These are phyloP conservation scores for Harmothoe impar DNA, from an alignment of 2,888 invertebrate genomes.

Conservation along the genomic window DNA sequence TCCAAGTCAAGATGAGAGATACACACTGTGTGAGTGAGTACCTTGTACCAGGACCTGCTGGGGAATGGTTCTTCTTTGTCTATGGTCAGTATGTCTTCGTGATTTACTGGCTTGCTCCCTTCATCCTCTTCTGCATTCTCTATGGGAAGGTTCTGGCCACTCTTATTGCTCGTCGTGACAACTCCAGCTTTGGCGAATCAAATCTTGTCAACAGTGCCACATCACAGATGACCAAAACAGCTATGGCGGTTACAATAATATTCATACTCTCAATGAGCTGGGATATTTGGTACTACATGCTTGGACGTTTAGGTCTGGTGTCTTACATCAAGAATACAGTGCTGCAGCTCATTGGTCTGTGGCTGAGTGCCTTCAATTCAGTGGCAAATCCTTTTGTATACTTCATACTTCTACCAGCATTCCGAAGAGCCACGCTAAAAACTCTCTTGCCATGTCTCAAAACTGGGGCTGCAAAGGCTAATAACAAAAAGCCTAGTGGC, in stretches of 20 bases:
- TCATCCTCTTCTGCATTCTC: slow-evolving; percentile 32
- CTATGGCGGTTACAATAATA: slow-evolving; percentile 53
- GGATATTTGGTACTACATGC: slow-evolving; percentile 63
- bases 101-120: slow-evolving; percentile 9
- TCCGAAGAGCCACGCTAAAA: slow-evolving; percentile 19
- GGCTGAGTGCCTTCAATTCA: slow-evolving; percentile 44
- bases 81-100: slow-evolving; percentile 17
- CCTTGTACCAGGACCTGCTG: not conserved
- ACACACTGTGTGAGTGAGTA: slow-evolving; percentile 41
- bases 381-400: slow-evolving; percentile 64
- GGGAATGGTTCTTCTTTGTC: slow-evolving; percentile 35
- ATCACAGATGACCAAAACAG: slow-evolving; percentile 60
- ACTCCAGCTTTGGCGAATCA: slow-evolving; percentile 37
- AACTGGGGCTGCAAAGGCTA: not conserved
- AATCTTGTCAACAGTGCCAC: slow-evolving; percentile 45
- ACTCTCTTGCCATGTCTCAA: slow-evolving; percentile 13
- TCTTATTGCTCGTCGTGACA: slow-evolving; percentile 22
- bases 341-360: slow-evolving; percentile 45
- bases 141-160: slow-evolving; percentile 42
- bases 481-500: not conserved
- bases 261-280: slow-evolving; percentile 57
- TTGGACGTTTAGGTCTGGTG: slow-evolving; percentile 41
- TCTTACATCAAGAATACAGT: slow-evolving; percentile 52
- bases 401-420: slow-evolving; percentile 53
- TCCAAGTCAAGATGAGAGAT: not conserved